Conservation (phyloP, 2,888 invertebrate genomes). For the Chaetoderma sp. region DNA sequence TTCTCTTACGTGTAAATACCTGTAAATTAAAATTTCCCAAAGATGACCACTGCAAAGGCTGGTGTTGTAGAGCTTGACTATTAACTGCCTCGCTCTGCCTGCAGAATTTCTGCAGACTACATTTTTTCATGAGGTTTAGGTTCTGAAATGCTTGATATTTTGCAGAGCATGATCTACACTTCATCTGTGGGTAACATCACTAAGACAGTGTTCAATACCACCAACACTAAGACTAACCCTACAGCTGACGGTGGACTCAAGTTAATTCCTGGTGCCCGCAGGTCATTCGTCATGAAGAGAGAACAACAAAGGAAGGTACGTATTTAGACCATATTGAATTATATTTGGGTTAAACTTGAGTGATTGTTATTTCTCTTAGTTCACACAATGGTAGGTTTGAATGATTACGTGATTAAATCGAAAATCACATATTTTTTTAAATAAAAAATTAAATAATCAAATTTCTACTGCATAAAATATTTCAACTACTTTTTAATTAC, state of each 20-base stretch:
- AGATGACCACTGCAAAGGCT: not conserved
- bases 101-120: too few species aligned
- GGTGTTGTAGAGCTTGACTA: too few species aligned
- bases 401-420: too few species aligned
- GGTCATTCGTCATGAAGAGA: slow-evolving; percentile 79
- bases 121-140: too few species aligned
- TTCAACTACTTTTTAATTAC: too few species aligned
- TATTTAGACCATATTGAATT: not conserved
- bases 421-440: too few species aligned
- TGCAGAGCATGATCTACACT: slow-evolving; percentile 45
- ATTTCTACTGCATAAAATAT: too few species aligned
- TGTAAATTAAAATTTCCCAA: not conserved
- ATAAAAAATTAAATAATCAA: too few species aligned
- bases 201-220: slow-evolving; percentile 72
- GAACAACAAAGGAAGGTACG: slow-evolving; percentile 78
- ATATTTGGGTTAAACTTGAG: not conserved
- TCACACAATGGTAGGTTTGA: too few species aligned
- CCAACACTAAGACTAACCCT: slow-evolving; percentile 57
- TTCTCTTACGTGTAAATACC: not conserved
- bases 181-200: slow-evolving; percentile 69
- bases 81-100: too few species aligned
- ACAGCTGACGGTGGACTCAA: slow-evolving; percentile 52
- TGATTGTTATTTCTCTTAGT: too few species aligned
- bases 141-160: too few species aligned
- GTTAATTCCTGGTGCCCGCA: slow-evolving; percentile 51